A percentile compares a stretch with the other conserved stretches of the same genome.
Conservation (phyloP, 2,113 vertebrate species). For the Xiphophorus couchianus region DNA sequence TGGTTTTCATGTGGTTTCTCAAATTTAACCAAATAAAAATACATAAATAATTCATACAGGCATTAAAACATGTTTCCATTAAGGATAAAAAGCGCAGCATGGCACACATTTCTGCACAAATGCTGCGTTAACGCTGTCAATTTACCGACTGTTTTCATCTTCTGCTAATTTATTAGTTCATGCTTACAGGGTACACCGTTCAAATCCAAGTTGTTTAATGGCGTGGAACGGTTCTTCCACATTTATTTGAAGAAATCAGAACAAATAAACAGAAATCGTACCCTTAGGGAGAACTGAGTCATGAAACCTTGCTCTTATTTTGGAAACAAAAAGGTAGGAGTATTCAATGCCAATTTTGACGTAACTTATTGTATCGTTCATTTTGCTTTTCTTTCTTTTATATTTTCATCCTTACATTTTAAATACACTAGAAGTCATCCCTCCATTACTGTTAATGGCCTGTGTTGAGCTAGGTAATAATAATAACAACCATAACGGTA, state of each 20-base stretch:
- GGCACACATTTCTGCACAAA: not conserved
- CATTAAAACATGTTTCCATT: not conserved
- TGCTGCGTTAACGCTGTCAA: not conserved
- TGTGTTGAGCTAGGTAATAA: not conserved
- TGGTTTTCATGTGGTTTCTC: too few species aligned
- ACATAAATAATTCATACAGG: not conserved
- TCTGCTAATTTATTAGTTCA: not conserved
- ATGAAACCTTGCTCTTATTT: not conserved
- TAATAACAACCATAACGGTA: not conserved
- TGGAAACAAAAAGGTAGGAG: not conserved
- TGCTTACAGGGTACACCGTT: too few species aligned
- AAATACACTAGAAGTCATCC: too few species aligned
- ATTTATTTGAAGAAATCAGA: not conserved
- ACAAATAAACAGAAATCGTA: not conserved
- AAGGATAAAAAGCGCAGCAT: not conserved
- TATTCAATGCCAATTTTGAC: not conserved
- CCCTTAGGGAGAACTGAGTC: not conserved
- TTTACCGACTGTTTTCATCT: not conserved
- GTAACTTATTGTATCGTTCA: too few species aligned
- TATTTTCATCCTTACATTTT: too few species aligned
- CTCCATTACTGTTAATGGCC: too few species aligned
- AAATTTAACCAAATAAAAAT: not conserved
- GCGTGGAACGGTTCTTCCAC: not conserved
- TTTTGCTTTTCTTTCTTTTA: too few species aligned
- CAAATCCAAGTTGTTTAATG: not conserved